Conservation (phyloP, 1,140 invertebrate genomes). For the Nixonia krombeini region DNA sequence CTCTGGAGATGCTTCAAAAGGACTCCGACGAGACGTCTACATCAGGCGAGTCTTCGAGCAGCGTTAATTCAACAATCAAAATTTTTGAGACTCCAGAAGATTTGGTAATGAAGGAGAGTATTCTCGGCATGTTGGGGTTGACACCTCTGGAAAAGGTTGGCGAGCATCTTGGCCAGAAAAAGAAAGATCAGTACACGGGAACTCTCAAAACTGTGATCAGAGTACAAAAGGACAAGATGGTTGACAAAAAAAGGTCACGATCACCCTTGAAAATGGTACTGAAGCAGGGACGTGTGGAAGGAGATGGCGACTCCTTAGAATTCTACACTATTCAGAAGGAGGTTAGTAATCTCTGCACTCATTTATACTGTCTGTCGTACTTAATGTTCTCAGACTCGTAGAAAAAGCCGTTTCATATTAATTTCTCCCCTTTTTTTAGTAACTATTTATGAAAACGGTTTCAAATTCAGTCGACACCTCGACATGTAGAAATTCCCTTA, state of each 20-base stretch:
- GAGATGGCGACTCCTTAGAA: constrained; percentile 74
- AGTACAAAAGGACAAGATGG: constrained; percentile 71
- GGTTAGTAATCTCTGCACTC: no score
- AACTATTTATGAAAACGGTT: no score
- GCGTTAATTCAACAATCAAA: constrained; percentile 44
- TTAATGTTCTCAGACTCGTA: no score
- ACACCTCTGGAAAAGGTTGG: constrained; percentile 66
- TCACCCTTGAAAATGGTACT: constrained; percentile 85
- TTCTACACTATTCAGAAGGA: constrained; percentile 85
- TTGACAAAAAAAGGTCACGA: constrained; percentile 75
- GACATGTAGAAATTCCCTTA: no score
- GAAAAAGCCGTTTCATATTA: no score
- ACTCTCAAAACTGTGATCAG: constrained; percentile 86
- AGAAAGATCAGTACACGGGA: constrained; percentile 76
- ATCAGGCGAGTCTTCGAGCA: constrained; percentile 68
- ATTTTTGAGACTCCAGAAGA: constrained; percentile 73
- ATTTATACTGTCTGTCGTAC: no score
- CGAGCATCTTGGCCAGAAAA: constrained; percentile 58
- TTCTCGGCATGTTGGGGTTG: constrained; percentile 66
- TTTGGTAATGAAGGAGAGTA: constrained; percentile 68
- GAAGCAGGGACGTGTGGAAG: constrained; percentile 79
- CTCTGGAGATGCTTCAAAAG: constrained; percentile 66
- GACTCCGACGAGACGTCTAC: constrained; percentile 69
- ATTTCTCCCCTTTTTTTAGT: no score
- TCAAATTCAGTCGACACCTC: no score